phyloP scores from a whole-genome alignment of 2,888 invertebrate genomes.

The Auanema sp. region DNA sequence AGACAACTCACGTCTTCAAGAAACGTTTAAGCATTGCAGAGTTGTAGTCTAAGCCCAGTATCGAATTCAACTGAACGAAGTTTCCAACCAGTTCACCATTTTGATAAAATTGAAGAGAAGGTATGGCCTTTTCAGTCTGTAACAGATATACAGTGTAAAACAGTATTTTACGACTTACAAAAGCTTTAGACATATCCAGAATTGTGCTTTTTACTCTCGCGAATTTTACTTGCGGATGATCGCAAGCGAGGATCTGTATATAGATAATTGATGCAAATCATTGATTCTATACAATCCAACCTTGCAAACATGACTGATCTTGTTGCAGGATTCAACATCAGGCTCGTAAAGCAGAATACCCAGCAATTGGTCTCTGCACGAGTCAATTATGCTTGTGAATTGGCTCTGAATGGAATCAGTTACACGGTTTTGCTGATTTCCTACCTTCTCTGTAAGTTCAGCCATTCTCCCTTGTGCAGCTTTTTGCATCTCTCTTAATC shows the following conservation, averaged over 20 bases:
- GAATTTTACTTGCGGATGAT: slow-evolving; percentile 30
- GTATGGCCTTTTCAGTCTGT: slow-evolving; percentile 44
- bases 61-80: slow-evolving; percentile 41
- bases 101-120: slow-evolving; percentile 54
- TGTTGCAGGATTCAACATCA: slow-evolving; percentile 25
- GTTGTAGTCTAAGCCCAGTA: slow-evolving; percentile 51
- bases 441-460: slow-evolving; percentile 48
- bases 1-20: slow-evolving; percentile 29
- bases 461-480: slow-evolving; percentile 41
- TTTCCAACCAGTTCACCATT: slow-evolving; percentile 54
- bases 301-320: slow-evolving; percentile 24
- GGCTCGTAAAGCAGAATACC: slow-evolving; percentile 41
- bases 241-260: slow-evolving; percentile 34
- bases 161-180: slow-evolving; percentile 24
- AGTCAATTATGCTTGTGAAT: slow-evolving; percentile 33
- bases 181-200: slow-evolving; percentile 36
- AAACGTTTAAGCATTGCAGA: slow-evolving; percentile 30
- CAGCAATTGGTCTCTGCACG: slow-evolving; percentile 22
- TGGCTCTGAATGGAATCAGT: slow-evolving; percentile 26
- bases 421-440: slow-evolving; percentile 7
- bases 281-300: slow-evolving; percentile 9
- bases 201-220: slow-evolving; percentile 31
- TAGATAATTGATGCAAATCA: slow-evolving; percentile 11
- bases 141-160: slow-evolving; percentile 17
- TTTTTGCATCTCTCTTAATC: slow-evolving; percentile 47